Evolutionary conservation across 2,888 invertebrate species (phyloP).

Genomic region (Gari tellinella): DNA sequence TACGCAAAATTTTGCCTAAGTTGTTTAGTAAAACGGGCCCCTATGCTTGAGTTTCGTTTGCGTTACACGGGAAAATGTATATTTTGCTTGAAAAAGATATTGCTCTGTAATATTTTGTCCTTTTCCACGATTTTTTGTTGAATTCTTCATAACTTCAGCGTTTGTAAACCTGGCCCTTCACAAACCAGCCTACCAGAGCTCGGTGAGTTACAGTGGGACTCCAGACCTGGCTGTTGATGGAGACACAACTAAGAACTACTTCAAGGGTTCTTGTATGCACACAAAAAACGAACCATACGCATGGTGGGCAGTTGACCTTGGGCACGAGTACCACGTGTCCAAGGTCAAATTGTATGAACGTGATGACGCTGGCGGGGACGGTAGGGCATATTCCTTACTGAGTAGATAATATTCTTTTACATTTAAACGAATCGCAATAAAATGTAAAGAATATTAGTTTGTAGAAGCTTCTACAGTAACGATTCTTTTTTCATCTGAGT

Average conservation of each 20-base stretch:
- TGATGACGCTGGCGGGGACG: slow-evolving; percentile 35
- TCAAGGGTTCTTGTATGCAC: slow-evolving; percentile 42
- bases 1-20: no score
- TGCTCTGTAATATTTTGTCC: no score
- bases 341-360: slow-evolving; percentile 39
- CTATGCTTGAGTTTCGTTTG: no score
- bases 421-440: no score
- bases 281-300: slow-evolving; percentile 23
- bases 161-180: slow-evolving; percentile 44
- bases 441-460: no score
- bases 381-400: no score
- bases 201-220: slow-evolving; percentile 15
- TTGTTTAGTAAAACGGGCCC: no score
- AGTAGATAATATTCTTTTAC: not conserved
- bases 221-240: slow-evolving; percentile 42
- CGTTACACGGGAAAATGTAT: no score
- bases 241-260: slow-evolving; percentile 32
- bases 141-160: slow-evolving; percentile 11
- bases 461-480: no score
- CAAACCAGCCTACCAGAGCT: slow-evolving; percentile 40
- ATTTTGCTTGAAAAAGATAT: no score
- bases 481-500: no score
- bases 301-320: slow-evolving; percentile 50
- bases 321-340: slow-evolving; percentile 24
- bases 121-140: no score